Evolutionary conservation across 2,113 vertebrate genomes (phyloP), one percentile per base, ranked within the genome.

Genomic region (Atherinomorus stipes): DNA sequence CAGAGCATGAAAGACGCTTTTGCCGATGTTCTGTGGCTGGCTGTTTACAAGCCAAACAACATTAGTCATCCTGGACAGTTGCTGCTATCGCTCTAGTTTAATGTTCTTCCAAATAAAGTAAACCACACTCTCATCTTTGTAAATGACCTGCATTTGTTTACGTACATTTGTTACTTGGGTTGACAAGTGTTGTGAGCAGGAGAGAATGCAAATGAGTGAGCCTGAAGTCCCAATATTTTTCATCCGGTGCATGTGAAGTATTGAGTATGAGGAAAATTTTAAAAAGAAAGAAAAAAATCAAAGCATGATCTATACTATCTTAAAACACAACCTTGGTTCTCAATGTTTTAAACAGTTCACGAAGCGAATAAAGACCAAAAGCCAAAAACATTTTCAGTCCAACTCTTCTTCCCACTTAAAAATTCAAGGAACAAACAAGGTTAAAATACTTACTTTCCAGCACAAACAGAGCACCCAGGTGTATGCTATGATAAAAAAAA

Each of bases 11-110:
- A 79, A 56, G 4, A 81, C 26, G 66, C 26, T 74, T 72, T 57
- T 66, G 52, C 71, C 51, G 26, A 64, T 79, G 76, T 82, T 77
- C 56, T 67, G 44, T 69, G 70, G 38, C 58, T 71, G 50, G 68
- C 74, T 80, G 61, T 87, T 85, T 75, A 77, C 9, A 79, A 56
- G 76, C 79, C 76, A 81, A 88, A 80, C 76, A 81, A n/a, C 72
- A 81, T 81, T 77, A 76, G 61, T 74, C 70, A 79, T 49, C 25
- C 51, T 73, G 6, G 16, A 64, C 64, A 70, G 70, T 63, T 51
- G 60, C 67, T 64, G 40, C 64, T 76, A 67, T 78, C 57, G 1
- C 52, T 73, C 7, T 25, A 4, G 51, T 84, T 87, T 71, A 73
- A 75, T 57, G 60, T 71, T 74, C 71, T 52, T 79, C 68, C 34